Evolutionary conservation across 2,888 invertebrate genomes (phyloP).

Genomic region (Apoderus coryli): DNA sequence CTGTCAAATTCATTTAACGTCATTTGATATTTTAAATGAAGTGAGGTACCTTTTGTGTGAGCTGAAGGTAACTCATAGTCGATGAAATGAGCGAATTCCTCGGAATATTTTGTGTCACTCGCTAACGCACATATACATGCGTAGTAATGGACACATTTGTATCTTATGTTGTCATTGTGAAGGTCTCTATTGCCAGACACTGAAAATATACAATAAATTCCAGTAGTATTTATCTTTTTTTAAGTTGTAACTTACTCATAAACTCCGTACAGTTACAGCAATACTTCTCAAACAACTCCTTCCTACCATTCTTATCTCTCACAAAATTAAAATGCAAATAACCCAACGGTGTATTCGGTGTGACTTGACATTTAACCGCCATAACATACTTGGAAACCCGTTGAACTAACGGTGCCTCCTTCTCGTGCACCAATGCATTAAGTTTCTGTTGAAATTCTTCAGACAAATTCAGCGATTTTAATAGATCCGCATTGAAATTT

Average conservation of each 20-base stretch:
- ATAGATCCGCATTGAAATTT: slow-evolving; percentile 42
- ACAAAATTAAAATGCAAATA: slow-evolving; percentile 53
- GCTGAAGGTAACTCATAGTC: slow-evolving; percentile 31
- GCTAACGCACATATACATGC: slow-evolving; percentile 56
- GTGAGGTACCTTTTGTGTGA: too few relatives aligned
- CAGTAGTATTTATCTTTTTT: slow-evolving; percentile 1
- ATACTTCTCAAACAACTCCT: slow-evolving; percentile 32
- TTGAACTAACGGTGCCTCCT: slow-evolving; percentile 49
- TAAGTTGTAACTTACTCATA: slow-evolving; percentile 19
- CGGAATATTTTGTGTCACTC: slow-evolving; percentile 43
- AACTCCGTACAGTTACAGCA: slow-evolving; percentile 24
- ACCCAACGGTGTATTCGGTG: slow-evolving; percentile 50
- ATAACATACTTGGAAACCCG: slow-evolving; percentile 53
- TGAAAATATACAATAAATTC: slow-evolving; percentile 10
- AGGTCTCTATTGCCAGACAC: slow-evolving; percentile 14
- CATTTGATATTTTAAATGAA: too few relatives aligned
- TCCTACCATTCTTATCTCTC: slow-evolving; percentile 30
- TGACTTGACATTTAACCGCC: slow-evolving; percentile 54
- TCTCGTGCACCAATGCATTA: slow-evolving; percentile 43
- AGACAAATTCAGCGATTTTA: slow-evolving; percentile 40
- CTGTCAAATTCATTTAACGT: too few relatives aligned
- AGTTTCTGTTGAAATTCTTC: slow-evolving; percentile 45
- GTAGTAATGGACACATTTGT: slow-evolving; percentile 53
- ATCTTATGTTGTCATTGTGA: slow-evolving; percentile 13
- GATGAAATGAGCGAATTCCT: slow-evolving; percentile 45